A percentile compares a stretch with the other conserved stretches of the same genome.
Conservation (phyloP, 2,797 vertebrate genomes). For the Crax fasciolata region DNA sequence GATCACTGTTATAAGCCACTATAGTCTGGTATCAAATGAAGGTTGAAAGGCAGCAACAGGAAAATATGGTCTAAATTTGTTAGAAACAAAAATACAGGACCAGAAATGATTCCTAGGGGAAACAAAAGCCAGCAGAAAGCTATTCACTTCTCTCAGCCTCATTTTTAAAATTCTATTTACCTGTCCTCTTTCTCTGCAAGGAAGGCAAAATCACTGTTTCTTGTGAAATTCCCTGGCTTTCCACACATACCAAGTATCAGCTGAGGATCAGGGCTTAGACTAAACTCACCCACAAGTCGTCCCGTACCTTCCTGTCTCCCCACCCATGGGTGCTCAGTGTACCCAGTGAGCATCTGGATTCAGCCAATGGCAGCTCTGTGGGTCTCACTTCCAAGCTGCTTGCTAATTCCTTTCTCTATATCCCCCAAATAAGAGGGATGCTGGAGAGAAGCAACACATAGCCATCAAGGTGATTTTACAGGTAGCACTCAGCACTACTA, state of each 20-base stretch:
- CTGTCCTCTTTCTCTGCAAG: neutral
- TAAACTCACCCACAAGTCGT: neutral
- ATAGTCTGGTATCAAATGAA: slow-evolving; percentile 38
- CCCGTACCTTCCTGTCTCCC: neutral
- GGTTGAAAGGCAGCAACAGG: slow-evolving; percentile 18
- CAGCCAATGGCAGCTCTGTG: neutral
- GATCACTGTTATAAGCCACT: slow-evolving; percentile 16
- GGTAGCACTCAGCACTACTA: neutral
- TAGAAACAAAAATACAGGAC: slow-evolving; percentile 5
- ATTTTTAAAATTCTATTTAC: slow-evolving; percentile 52
- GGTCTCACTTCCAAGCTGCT: neutral
- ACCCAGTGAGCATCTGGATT: rapidly evolving
- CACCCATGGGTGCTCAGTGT: neutral
- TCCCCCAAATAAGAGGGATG: neutral
- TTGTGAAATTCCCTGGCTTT: slow-evolving; percentile 14
- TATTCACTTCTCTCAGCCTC: neutral
- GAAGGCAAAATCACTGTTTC: neutral
- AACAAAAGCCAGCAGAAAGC: slow-evolving; percentile 13
- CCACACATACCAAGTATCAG: neutral
- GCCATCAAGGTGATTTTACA: neutral
- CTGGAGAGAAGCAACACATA: neutral
- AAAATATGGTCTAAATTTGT: slow-evolving; percentile 55
- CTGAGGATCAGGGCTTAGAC: neutral
- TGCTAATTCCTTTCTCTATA: neutral
- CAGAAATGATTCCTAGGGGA: slow-evolving; percentile 46